Evolutionary conservation across 2,113 vertebrate genomes (phyloP).

Genomic region (Protomyctophum bolini): DNA sequence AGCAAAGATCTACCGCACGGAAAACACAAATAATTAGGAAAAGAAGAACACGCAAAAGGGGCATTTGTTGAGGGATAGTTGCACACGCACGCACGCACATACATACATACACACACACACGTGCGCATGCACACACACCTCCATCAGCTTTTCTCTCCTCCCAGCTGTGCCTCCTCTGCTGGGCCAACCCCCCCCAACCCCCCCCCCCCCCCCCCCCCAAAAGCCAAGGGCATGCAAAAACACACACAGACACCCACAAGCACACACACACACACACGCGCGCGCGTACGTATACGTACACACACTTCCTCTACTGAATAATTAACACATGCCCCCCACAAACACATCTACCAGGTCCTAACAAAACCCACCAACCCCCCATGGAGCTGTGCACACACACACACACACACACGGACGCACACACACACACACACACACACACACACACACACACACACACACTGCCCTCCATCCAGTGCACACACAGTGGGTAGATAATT

Average conservation of each 20-base stretch:
- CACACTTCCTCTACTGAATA: conserved; percentile 44
- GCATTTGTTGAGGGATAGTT: neutral
- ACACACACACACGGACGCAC: neutral
- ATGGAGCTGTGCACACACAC: neutral
- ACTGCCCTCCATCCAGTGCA: conserved; percentile 29
- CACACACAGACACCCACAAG: neutral
- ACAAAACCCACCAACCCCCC: conserved; percentile 33
- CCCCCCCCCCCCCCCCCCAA: conserved; percentile 2
- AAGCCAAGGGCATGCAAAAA: neutral
- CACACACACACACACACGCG: conserved; percentile 22
- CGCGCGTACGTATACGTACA: conserved; percentile 22
- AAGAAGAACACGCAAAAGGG: neutral
- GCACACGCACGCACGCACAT: too few species aligned
- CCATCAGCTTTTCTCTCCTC: neutral
- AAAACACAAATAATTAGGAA: too few species aligned
- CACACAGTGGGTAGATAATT: conserved; percentile 49
- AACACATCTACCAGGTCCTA: conserved; percentile 31
- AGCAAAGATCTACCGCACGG: neutral
- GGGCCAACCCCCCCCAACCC: conserved; percentile 17
- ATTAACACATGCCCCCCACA: conserved; percentile 32
- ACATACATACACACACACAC: too few species aligned
- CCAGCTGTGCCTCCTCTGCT: neutral
- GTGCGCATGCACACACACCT: too few species aligned
- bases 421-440: conserved; percentile 3
- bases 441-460: conserved; percentile 26